phyloP scores from a whole-genome alignment of 2,113 vertebrate genomes.

The Delphinus delphis region DNA sequence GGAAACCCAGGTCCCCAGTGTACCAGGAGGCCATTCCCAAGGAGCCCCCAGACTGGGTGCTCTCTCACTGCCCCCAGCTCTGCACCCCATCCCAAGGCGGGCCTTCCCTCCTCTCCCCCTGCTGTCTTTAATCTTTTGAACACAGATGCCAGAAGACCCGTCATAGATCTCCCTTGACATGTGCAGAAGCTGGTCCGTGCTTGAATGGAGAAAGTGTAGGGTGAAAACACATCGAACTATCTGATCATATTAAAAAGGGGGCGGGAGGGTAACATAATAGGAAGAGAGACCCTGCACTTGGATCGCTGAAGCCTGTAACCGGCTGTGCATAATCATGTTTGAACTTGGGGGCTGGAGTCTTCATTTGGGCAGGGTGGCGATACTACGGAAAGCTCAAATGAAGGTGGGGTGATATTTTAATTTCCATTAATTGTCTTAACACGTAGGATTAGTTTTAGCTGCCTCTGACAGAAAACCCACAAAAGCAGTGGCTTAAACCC shows the following conservation, averaged over 20 bases:
- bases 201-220: not conserved
- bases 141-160: not conserved
- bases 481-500: not conserved
- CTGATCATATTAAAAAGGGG: not conserved
- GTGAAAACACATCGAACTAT: not conserved
- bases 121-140: not conserved
- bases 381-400: not conserved
- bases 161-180: not conserved
- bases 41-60: not conserved
- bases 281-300: not conserved
- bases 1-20: not conserved
- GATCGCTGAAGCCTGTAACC: not conserved
- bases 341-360: not conserved
- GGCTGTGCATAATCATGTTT: rapidly evolving
- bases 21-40: not conserved
- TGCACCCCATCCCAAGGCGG: rapidly evolving
- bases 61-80: no score
- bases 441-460: not conserved
- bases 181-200: not conserved
- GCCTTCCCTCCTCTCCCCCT: no score
- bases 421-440: not conserved
- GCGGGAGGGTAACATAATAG: not conserved
- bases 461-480: not conserved
- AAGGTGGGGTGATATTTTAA: not conserved
- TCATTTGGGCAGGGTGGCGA: no score